A percentile compares a stretch with the other conserved stretches of the same genome.
Evolutionary conservation across 2,797 vertebrate species (phyloP).

Genomic region (Pristis pectinata): DNA sequence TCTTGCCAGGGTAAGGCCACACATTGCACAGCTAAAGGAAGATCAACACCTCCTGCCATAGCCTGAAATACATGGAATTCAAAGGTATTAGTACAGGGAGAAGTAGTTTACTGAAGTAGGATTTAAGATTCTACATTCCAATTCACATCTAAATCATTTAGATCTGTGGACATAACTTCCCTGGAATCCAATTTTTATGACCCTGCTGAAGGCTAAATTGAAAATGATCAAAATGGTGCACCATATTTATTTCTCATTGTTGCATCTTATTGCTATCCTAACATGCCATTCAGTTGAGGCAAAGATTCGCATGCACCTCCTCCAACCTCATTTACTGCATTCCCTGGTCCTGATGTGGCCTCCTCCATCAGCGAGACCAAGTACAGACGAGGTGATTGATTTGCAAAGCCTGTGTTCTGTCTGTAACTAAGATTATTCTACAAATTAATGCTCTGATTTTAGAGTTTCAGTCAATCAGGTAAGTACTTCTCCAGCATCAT

Average conservation of each 20-base stretch:
- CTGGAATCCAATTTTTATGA: neutral
- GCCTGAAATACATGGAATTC: conserved; percentile 58
- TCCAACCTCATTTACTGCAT: too few species aligned
- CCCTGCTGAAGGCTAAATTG: neutral
- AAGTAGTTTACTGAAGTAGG: neutral
- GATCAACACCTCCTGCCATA: conserved; percentile 59
- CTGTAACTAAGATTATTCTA: too few species aligned
- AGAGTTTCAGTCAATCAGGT: too few species aligned
- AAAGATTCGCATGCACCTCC: too few species aligned
- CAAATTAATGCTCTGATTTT: too few species aligned
- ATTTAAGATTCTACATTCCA: neutral
- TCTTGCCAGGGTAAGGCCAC: conserved; percentile 71
- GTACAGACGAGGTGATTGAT: too few species aligned
- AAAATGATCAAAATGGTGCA: neutral
- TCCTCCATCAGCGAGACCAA: too few species aligned
- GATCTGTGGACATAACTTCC: too few species aligned
- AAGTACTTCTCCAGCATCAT: too few species aligned
- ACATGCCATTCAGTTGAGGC: neutral
- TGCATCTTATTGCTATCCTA: neutral
- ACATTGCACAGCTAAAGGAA: conserved; percentile 75
- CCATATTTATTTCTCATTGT: neutral
- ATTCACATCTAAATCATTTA: neutral
- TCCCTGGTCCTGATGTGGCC: too few species aligned
- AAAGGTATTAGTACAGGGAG: neutral
- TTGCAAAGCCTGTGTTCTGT: too few species aligned